These are phyloP conservation scores for Actinia equina DNA, from an alignment of 64 coral and sea anemone genomes.

Conservation along the genomic window DNA sequence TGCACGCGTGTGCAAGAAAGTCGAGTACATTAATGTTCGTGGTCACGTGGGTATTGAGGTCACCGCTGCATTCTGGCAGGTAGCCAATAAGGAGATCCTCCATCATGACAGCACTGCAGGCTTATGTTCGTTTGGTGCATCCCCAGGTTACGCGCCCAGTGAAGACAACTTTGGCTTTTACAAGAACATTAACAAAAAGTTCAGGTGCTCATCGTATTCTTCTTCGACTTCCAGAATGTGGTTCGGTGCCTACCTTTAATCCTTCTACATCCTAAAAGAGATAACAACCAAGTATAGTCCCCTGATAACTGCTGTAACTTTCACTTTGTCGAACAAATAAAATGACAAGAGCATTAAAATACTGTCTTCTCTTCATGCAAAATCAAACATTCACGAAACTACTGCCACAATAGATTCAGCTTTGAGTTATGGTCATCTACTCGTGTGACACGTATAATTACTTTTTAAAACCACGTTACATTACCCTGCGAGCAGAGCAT, in stretches of 20 bases:
- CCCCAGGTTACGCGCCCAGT: background rate
- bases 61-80: constrained; percentile 27
- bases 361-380: too few species aligned
- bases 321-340: too few species aligned
- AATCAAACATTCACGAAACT: too few species aligned
- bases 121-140: constrained; percentile 20
- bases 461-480: too few species aligned
- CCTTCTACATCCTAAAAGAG: too few species aligned
- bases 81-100: background rate
- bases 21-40: constrained; percentile 62
- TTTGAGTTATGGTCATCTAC: too few species aligned
- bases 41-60: constrained; percentile 27
- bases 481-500: too few species aligned
- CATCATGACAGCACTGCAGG: constrained; percentile 27
- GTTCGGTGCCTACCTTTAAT: constrained; percentile 29
- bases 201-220: constrained; percentile 23
- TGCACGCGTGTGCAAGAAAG: constrained; percentile 33
- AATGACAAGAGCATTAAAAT: too few species aligned
- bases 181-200: constrained; percentile 8
- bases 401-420: too few species aligned
- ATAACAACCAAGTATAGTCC: too few species aligned
- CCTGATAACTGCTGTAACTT: too few species aligned
- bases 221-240: constrained; percentile 35
- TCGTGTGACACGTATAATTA: too few species aligned
- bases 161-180: constrained; percentile 75